These are phyloP conservation scores for Paramormyrops hopkinsi DNA, from an alignment of 2,797 vertebrate species.

Conservation along the genomic window DNA sequence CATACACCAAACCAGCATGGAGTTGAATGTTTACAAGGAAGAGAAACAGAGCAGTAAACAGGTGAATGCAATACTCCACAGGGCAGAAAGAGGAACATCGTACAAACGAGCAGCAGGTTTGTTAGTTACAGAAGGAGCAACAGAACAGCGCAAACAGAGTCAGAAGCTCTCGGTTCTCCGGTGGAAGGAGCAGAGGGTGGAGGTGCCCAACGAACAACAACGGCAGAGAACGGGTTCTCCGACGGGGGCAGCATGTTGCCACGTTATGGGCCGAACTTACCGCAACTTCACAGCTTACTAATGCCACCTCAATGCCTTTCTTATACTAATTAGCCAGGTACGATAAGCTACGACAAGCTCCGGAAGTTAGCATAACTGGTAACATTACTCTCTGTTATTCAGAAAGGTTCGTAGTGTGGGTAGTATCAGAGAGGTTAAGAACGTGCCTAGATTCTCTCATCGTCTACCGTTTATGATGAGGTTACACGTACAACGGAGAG, in stretches of 20 bases:
- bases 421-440: background rate
- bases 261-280: background rate
- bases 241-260: background rate
- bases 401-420: background rate
- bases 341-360: background rate
- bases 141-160: background rate
- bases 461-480: background rate
- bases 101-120: background rate
- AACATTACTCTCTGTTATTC: background rate
- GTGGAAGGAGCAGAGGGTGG: background rate
- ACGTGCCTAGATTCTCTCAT: background rate
- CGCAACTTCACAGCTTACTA: background rate
- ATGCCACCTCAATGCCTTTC: background rate
- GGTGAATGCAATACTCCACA: background rate
- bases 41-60: constrained; percentile 56
- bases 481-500: background rate
- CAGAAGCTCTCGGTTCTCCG: background rate
- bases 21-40: constrained; percentile 52
- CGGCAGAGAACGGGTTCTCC: background rate
- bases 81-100: background rate
- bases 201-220: background rate
- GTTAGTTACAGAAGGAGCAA: background rate
- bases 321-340: background rate
- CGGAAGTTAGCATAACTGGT: background rate
- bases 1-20: constrained; percentile 68